A percentile compares a stretch with the other conserved stretches of the same genome.
Evolutionary conservation across 2,797 vertebrate genomes (phyloP).

Genomic region (Menidia menidia): DNA sequence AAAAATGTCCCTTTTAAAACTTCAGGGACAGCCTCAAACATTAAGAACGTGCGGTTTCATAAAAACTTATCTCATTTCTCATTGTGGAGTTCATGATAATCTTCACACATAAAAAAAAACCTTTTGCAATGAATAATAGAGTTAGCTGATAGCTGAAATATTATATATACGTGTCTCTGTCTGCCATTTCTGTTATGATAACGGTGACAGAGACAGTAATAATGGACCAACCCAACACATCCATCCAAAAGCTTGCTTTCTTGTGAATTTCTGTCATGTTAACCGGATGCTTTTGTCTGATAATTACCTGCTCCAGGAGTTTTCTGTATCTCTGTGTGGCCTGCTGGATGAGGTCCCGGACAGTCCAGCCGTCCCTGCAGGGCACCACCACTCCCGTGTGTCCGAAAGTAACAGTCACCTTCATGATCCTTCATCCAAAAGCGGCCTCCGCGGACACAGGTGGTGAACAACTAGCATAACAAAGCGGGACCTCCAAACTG

Average conservation of each 20-base stretch:
- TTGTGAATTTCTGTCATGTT: background rate
- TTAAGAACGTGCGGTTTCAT: constrained; percentile 69
- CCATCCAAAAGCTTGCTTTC: background rate
- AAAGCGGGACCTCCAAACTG: constrained; percentile 9
- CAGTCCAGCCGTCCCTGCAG: constrained; percentile 92
- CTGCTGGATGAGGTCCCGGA: constrained; percentile 93
- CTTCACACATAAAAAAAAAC: constrained; percentile 49
- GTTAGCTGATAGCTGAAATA: constrained; percentile 35
- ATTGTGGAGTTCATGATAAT: constrained; percentile 62
- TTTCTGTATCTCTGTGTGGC: constrained; percentile 94
- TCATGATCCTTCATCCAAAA: constrained; percentile 83
- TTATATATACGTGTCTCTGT: constrained; percentile 2
- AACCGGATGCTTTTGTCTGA: background rate
- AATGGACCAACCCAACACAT: too few relatives aligned
- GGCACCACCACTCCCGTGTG: constrained; percentile 94
- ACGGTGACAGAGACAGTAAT: too few relatives aligned
- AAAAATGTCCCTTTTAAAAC: constrained; percentile 69
- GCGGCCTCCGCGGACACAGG: constrained; percentile 12
- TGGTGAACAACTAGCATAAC: constrained; percentile 4
- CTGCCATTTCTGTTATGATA: background rate
- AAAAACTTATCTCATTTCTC: constrained; percentile 58
- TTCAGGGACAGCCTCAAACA: constrained; percentile 64
- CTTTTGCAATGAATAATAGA: constrained; percentile 55
- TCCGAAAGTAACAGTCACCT: constrained; percentile 95
- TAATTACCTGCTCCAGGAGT: constrained; percentile 90